Percentiles rank a stretch among this genome's conserved stretches.
Conservation (phyloP, 2,888 invertebrate genomes). For the Microchrysa polita region DNA sequence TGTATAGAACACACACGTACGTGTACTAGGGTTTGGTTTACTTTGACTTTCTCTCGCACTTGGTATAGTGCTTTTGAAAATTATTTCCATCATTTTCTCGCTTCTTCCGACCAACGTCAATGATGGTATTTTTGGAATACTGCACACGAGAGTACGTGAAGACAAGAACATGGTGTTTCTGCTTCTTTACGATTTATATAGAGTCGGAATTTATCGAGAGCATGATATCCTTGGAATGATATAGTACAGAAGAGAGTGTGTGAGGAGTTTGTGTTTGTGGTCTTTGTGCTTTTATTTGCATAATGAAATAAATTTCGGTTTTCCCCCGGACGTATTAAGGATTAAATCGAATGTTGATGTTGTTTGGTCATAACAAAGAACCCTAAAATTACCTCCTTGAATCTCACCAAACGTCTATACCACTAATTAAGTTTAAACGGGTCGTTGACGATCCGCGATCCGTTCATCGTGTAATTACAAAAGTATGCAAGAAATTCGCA, state of each 20-base stretch:
- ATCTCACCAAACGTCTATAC: too few relatives aligned
- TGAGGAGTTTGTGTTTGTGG: too few relatives aligned
- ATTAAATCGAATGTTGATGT: not conserved
- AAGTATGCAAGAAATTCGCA: too few relatives aligned
- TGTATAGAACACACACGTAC: not conserved
- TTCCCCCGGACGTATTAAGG: not conserved
- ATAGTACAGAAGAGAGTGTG: not conserved
- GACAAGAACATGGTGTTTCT: not conserved
- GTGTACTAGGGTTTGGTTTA: not conserved
- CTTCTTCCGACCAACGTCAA: not conserved
- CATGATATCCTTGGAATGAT: constrained; percentile 1
- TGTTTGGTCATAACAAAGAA: not conserved
- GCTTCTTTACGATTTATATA: not conserved
- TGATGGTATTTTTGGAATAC: not conserved
- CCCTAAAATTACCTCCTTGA: not conserved
- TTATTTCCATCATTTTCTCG: constrained; percentile 32
- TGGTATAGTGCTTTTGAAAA: constrained; percentile 8
- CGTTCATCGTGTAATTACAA: too few relatives aligned
- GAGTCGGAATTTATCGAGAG: not conserved
- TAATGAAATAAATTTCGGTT: not conserved
- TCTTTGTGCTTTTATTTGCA: not conserved
- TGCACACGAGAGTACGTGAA: not conserved
- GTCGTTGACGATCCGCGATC: too few relatives aligned
- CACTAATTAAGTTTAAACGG: too few relatives aligned
- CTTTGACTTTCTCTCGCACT: not conserved